A percentile compares a stretch with the other conserved stretches of the same genome.
These are phyloP conservation scores for Eulemur rufifrons DNA, from an alignment of 2,113 vertebrate genomes.

Conservation along the genomic window DNA sequence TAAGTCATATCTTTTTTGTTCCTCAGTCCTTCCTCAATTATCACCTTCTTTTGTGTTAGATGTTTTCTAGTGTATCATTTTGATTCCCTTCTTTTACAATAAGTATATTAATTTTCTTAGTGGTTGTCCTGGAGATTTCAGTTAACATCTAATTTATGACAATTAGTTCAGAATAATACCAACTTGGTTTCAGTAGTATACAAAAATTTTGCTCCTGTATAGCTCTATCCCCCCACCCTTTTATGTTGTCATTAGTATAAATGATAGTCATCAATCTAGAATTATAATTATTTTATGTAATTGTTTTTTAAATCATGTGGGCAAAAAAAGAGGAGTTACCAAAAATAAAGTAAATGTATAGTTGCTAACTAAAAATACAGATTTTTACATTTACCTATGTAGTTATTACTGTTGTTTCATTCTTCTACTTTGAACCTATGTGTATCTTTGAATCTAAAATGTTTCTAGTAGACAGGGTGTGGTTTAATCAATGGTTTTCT, in stretches of 20 bases:
- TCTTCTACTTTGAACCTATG: neutral
- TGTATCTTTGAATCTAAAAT: neutral
- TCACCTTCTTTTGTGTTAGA: neutral
- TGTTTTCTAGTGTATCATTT: neutral
- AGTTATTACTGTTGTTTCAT: neutral
- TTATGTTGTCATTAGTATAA: neutral
- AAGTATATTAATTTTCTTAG: neutral
- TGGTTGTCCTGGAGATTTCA: neutral
- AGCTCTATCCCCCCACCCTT: neutral
- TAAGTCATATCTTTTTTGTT: neutral
- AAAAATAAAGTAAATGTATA: neutral
- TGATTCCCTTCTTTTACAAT: neutral
- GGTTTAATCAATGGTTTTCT: neutral
- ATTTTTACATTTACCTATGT: neutral
- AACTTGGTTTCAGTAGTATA: neutral
- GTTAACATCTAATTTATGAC: neutral
- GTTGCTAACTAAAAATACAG: neutral
- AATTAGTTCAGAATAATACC: neutral
- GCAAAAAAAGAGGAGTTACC: neutral
- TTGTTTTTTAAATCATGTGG: neutral
- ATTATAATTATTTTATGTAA: neutral
- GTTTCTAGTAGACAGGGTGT: neutral
- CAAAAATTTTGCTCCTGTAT: neutral
- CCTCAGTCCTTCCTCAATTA: neutral
- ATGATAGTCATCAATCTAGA: neutral